These are phyloP conservation scores for Apeira syringaria DNA, from an alignment of 2,888 invertebrate species.

Conservation along the genomic window DNA sequence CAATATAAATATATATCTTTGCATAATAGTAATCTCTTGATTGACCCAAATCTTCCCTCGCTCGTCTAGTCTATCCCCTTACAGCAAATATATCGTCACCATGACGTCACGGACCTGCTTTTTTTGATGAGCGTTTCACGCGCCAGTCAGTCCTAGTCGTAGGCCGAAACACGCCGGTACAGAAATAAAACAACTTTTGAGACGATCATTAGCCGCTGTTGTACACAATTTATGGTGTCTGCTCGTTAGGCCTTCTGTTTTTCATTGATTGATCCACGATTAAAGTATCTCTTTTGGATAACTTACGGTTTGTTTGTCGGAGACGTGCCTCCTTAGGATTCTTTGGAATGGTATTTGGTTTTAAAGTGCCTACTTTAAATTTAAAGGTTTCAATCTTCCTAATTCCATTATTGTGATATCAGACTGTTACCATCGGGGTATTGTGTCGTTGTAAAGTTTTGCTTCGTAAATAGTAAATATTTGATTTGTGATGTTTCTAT, in stretches of 20 bases:
- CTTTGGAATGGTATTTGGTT: constrained; percentile 11
- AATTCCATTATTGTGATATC: constrained; percentile 2
- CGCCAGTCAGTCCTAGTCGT: constrained; percentile 51
- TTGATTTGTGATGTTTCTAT: constrained; percentile 1
- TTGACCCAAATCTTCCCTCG: constrained; percentile 14
- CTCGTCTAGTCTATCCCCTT: constrained; percentile 10
- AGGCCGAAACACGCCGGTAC: constrained; percentile 40
- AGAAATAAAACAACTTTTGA: constrained; percentile 25
- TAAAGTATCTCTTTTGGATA: constrained; percentile 18
- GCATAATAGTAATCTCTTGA: constrained; percentile 4
- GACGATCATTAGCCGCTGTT: constrained; percentile 18
- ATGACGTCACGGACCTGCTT: constrained; percentile 49
- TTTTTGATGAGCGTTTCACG: constrained; percentile 50
- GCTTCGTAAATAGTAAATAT: constrained; percentile 5
- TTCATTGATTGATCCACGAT: constrained; percentile 21
- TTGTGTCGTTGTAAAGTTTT: too few species aligned
- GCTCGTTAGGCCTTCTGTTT: constrained; percentile 9
- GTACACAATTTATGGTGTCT: constrained; percentile 25
- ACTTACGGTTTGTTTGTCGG: constrained; percentile 23
- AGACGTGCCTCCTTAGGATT: constrained; percentile 19
- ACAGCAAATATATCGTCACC: constrained; percentile 47
- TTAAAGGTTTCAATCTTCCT: constrained; percentile 7
- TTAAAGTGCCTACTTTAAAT: not conserved
- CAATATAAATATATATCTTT: too few species aligned
- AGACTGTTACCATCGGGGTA: constrained; percentile 3